Base-by-base conservation (phyloP, 2,888 invertebrate species). In the Lycia hirtaria region DNA sequence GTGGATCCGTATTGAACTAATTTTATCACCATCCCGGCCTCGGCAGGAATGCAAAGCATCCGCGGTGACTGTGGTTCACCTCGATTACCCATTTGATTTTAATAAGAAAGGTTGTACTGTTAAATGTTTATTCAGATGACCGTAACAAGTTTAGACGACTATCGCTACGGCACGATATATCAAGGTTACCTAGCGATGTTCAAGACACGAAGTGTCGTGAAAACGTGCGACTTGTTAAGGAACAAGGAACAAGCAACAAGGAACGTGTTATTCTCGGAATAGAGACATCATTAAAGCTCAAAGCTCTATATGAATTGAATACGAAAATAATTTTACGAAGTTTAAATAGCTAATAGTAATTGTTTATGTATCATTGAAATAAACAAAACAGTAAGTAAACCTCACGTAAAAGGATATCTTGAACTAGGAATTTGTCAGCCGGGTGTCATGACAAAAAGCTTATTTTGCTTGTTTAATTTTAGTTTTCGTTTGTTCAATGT, bases 71-170 rank as follows among this genome's bases (percentile, higher is more conserved):
- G 76, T 71, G 49, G 88, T 78, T 88, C 59, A 78, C 88, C 87
- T 87, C 85, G 87, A 66, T 64, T 49, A 64, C 62, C 60, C 67
- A 67, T 71, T 70, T 80, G 71, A 77, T 77, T 76, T 76, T 70
- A 75, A 73, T 80, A 79, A 78, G 76, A 82, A 84, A 83, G 76
- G 82, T 81, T 76, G 71, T 63, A 62, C 60, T 63, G 61, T 65
- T 47, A 60, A 69, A 64, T 56, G 63, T 56, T 72, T 73, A 73
- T 76, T 68, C 64, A 75, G 75, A 81, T 75, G 71, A 74, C 69
- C 68, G 67, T 68, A 68, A 66, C 62, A 63, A 68, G 65, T 68
- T 69, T 67, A 53, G 52, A 57, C 57, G 52, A 58, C 57, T 58
- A 58, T 58, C 57, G 47, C 41, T 57, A 4, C 5, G 48, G 14